A percentile compares a stretch with the other conserved stretches of the same genome.
Conservation (phyloP, 1,140 invertebrate genomes). For the Himalopsyche phryganea region DNA sequence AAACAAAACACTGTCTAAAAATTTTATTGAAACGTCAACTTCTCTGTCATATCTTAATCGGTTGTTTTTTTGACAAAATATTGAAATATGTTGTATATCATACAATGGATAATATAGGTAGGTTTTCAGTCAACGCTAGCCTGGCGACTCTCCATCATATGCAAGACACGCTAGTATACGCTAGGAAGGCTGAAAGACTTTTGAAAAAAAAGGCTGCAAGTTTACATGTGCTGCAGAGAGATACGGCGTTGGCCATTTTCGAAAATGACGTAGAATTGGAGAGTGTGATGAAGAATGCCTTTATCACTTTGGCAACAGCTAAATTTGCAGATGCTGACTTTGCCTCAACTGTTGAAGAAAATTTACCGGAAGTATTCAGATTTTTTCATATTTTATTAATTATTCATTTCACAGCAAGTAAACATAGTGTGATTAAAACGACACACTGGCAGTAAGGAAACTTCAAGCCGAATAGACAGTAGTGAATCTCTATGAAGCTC, state of each 20-base stretch:
- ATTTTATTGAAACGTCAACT: not conserved
- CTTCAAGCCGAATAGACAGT: not conserved
- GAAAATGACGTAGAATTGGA: conserved; percentile 2
- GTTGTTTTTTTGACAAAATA: not conserved
- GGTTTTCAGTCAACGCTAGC: not conserved
- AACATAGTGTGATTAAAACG: not conserved
- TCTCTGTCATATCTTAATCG: not conserved
- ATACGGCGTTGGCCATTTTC: not conserved
- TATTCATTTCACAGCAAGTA: not conserved
- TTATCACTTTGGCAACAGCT: conserved; percentile 9
- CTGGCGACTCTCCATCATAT: conserved; percentile 10
- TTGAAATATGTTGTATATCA: not conserved
- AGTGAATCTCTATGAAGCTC: not conserved
- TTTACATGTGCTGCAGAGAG: conserved; percentile 7
- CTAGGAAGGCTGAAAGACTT: conserved; percentile 7
- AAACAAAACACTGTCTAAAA: not conserved
- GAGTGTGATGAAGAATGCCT: conserved; percentile 2
- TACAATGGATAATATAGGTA: not conserved
- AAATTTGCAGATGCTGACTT: conserved; percentile 11
- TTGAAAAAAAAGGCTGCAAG: conserved; percentile 8
- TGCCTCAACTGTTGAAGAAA: conserved; percentile 3
- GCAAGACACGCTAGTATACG: not conserved
- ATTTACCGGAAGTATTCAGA: not conserved
- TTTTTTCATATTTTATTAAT: not conserved
- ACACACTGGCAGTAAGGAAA: not conserved